Evolutionary conservation across 2,888 invertebrate genomes (phyloP), one percentile per base, ranked within the genome.

Genomic region (Calameuta pallipes): DNA sequence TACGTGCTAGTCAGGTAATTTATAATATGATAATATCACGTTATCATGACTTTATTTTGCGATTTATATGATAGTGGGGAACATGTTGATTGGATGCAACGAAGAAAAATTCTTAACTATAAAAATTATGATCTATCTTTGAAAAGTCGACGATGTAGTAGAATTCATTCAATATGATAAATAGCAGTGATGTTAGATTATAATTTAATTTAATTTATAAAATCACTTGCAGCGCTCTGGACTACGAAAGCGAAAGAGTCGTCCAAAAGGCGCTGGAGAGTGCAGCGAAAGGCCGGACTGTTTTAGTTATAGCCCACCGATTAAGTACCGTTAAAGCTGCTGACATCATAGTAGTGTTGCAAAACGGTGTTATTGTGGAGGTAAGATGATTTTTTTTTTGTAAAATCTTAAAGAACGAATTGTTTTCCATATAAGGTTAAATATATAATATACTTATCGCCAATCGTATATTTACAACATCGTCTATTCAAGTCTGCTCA

Each of bases 231-330:
- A 98, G 98, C 93, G 98, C 98, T 1, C 92, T 98, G 82, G 98
- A 98, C 93, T 95, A 97, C 0, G 97, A 97, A 83, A 98, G 98
- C 76, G 99, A 99, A 92, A 95, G 96, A 86, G 93, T 96, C 37
- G 98, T 98, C 0, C 98, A 98, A 88, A 95, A 94, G 71, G 98
- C 99, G 0, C 90, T 99, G 75, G 98, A 98, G 87, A 94, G 94
- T 13, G 97, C 96, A 0, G 94, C 96, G 11, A 94, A 94, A 86
- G 97, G 97, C 2, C 94, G 98, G 79, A 99, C 99, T 0, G 98
- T 98, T 0, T 91, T 99, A n/a, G 96, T 99, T 1, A 98, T 99
- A 84, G 99, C 99, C 4, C 99, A 99, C 91, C 93, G 99, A 36
- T 93, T 99, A 78, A 98, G 98, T 68, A 99, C 99, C 0, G 95